A percentile compares a stretch with the other conserved stretches of the same genome.
phyloP scores from a whole-genome alignment of 2,797 vertebrate genomes.

The Thalassophryne amazonica region DNA sequence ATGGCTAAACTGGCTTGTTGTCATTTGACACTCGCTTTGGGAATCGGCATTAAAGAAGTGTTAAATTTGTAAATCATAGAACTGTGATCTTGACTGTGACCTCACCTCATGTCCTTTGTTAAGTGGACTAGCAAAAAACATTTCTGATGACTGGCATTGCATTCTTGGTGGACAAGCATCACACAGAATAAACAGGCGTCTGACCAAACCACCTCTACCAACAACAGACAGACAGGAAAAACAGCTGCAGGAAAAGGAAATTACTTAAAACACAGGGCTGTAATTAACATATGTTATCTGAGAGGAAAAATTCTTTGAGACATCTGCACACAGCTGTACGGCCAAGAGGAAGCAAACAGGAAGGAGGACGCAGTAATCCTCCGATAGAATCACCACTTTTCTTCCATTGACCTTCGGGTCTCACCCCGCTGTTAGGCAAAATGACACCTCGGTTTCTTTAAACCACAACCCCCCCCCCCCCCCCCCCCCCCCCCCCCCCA shows the following conservation, averaged over 20 bases:
- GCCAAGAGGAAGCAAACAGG: slow-evolving; percentile 70
- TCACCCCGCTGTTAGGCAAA: slow-evolving; percentile 47
- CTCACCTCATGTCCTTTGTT: slow-evolving; percentile 7
- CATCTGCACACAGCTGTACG: slow-evolving; percentile 52
- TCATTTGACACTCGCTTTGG: no score
- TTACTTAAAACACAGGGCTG: slow-evolving; percentile 22
- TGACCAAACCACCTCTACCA: slow-evolving; percentile 9
- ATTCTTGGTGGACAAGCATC: no score
- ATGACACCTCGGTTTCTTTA: slow-evolving; percentile 60
- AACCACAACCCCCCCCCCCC: slow-evolving; percentile 38
- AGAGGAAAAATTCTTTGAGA: slow-evolving; percentile 37
- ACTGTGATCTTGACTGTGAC: slow-evolving; percentile 5
- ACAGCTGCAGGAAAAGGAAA: slow-evolving; percentile 43
- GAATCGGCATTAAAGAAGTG: no score
- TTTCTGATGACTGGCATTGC: slow-evolving; percentile 31
- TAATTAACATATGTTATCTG: slow-evolving; percentile 57
- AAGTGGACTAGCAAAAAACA: slow-evolving; percentile 27
- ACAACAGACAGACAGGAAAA: slow-evolving; percentile 4
- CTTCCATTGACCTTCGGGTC: slow-evolving; percentile 54
- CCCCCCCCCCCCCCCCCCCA: not conserved
- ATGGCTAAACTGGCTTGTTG: no score
- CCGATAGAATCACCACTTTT: slow-evolving; percentile 55
- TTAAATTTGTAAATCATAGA: no score
- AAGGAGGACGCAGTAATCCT: slow-evolving; percentile 71
- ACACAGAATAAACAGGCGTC: slow-evolving; percentile 24